Conservation (phyloP, 2,888 invertebrate species). For the Agapostemon virescens region DNA sequence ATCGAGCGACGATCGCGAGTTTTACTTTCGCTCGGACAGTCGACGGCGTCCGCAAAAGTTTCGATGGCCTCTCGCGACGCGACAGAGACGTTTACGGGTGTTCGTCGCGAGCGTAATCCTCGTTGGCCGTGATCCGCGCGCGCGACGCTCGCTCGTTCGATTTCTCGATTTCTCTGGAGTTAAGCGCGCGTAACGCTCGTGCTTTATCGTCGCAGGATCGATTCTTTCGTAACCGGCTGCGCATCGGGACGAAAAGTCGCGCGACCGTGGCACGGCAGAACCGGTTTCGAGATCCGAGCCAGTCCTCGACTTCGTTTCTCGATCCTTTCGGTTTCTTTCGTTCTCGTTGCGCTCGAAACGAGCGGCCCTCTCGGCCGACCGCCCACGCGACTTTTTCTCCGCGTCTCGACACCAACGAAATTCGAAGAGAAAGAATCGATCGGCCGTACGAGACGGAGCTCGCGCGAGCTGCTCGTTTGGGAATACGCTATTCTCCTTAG, state of each 20-base stretch:
- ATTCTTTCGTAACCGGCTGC: constrained; percentile 55
- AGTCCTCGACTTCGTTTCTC: constrained; percentile 36
- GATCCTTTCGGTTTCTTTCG: constrained; percentile 51
- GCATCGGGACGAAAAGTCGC: constrained; percentile 47
- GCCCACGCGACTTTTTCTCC: neutral
- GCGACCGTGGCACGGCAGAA: constrained; percentile 57
- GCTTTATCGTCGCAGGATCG: constrained; percentile 57
- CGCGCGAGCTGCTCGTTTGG: constrained; percentile 11
- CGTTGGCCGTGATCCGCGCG: constrained; percentile 1
- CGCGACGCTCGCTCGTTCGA: neutral
- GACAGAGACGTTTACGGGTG: neutral
- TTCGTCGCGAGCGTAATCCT: neutral
- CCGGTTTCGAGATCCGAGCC: constrained; percentile 48
- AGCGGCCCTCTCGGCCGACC: constrained; percentile 8
- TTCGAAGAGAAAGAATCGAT: constrained; percentile 9
- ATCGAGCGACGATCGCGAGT: neutral
- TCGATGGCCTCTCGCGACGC: neutral
- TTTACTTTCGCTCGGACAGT: neutral
- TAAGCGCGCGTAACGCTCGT: constrained; percentile 46
- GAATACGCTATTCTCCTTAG: constrained; percentile 9
- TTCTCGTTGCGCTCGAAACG: constrained; percentile 26
- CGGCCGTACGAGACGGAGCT: too few relatives aligned
- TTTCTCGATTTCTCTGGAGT: constrained; percentile 36
- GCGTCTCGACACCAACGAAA: constrained; percentile 7
- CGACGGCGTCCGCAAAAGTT: neutral